Conservation (phyloP, 2,797 vertebrate species). For the Knipowitschia caucasica region DNA sequence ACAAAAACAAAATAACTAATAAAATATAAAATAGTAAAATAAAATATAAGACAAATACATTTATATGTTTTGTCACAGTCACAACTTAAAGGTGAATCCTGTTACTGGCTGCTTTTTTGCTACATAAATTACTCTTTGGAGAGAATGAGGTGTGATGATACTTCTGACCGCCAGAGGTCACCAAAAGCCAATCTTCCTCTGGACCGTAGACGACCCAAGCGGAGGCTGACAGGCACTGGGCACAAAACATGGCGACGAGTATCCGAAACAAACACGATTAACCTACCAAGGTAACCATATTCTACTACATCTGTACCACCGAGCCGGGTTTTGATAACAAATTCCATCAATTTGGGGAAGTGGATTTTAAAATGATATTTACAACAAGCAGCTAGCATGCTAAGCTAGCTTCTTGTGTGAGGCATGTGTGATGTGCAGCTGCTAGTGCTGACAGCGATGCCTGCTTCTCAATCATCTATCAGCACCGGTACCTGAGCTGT, state of each 20-base stretch:
- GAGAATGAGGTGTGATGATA: not conserved
- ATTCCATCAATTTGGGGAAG: slow-evolving; percentile 33
- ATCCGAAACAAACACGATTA: slow-evolving; percentile 70
- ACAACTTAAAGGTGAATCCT: too few relatives aligned
- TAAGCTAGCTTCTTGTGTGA: slow-evolving; percentile 53
- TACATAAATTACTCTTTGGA: too few relatives aligned
- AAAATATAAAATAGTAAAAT: too few relatives aligned
- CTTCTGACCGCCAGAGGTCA: slow-evolving; percentile 34
- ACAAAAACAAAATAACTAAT: too few relatives aligned
- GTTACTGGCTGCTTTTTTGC: too few relatives aligned
- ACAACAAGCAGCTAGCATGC: slow-evolving; percentile 57
- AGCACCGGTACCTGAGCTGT: not conserved
- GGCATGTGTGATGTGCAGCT: slow-evolving; percentile 43
- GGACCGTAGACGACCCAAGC: slow-evolving; percentile 37
- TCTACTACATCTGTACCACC: slow-evolving; percentile 22
- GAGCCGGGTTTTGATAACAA: slow-evolving; percentile 12
- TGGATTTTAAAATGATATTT: slow-evolving; percentile 39
- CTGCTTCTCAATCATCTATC: not conserved
- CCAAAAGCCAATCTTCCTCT: not conserved
- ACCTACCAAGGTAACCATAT: slow-evolving; percentile 68
- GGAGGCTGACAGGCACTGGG: slow-evolving; percentile 57
- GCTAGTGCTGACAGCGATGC: not conserved
- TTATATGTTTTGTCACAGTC: too few relatives aligned
- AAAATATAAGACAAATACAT: too few relatives aligned
- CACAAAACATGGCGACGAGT: slow-evolving; percentile 78